These are phyloP conservation scores for Verasper variegatus DNA, from an alignment of 2,113 vertebrate genomes.

Conservation along the genomic window DNA sequence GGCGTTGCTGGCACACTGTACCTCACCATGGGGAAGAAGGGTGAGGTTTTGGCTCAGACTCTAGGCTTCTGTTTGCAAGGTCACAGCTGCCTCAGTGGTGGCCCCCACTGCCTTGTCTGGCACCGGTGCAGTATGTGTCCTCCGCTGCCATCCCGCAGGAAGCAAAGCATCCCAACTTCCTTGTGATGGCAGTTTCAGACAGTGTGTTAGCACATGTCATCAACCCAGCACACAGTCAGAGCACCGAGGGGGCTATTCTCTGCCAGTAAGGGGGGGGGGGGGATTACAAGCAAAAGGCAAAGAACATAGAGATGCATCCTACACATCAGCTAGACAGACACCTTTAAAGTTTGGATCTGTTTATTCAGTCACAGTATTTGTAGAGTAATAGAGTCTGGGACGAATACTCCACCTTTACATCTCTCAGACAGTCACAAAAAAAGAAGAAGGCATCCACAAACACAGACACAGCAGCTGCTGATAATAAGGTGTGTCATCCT, in stretches of 20 bases:
- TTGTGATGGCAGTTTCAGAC: slow-evolving; percentile 71
- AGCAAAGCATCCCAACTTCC: slow-evolving; percentile 52
- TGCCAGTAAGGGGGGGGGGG: slow-evolving; percentile 33
- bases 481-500: slow-evolving; percentile 56
- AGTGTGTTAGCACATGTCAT: slow-evolving; percentile 62
- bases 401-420: slow-evolving; percentile 31
- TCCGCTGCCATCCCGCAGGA: slow-evolving; percentile 63
- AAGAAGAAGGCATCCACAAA: slow-evolving; percentile 34
- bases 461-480: slow-evolving; percentile 56
- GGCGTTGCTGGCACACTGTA: slow-evolving; percentile 74
- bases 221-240: slow-evolving; percentile 48
- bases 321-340: slow-evolving; percentile 26
- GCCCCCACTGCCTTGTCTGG: slow-evolving; percentile 73
- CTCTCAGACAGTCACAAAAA: slow-evolving; percentile 27
- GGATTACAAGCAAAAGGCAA: slow-evolving; percentile 55
- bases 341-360: slow-evolving; percentile 35
- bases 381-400: slow-evolving; percentile 40
- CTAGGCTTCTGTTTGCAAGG: slow-evolving; percentile 77
- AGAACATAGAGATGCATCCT: slow-evolving; percentile 30
- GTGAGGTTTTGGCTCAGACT: slow-evolving; percentile 70
- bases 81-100: slow-evolving; percentile 80
- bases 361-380: slow-evolving; percentile 44
- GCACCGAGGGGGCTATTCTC: slow-evolving; percentile 36
- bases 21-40: slow-evolving; percentile 64
- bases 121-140: slow-evolving; percentile 51